Percentiles rank a stretch among this genome's conserved stretches.
phyloP scores from a whole-genome alignment of 1,140 invertebrate species.

The Littorina saxatilis region DNA sequence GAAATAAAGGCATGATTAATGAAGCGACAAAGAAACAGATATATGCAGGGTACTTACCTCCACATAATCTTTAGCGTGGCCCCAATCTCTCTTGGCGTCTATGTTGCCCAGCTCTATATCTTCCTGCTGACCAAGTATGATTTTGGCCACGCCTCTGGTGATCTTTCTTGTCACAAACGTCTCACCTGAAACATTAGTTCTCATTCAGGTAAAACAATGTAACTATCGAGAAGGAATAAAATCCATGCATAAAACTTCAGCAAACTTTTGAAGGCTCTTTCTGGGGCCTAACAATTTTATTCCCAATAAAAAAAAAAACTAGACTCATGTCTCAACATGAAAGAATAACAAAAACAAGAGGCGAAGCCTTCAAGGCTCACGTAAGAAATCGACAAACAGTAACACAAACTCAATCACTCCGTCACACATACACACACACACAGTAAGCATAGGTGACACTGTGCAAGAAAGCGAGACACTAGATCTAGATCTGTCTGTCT shows the following conservation, averaged over 20 bases:
- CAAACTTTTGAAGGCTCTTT: too few relatives aligned
- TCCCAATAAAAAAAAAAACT: conserved; percentile 22
- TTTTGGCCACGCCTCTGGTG: conserved; percentile 97
- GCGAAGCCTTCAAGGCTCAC: too few relatives aligned
- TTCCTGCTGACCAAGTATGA: conserved; percentile 90
- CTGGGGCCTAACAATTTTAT: not conserved
- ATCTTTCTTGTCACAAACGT: conserved; percentile 99
- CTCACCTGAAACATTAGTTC: conserved; percentile 81
- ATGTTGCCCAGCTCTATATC: conserved; percentile 95
- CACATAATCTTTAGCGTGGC: conserved; percentile 99
- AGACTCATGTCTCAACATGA: too few relatives aligned
- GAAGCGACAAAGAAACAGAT: too few relatives aligned
- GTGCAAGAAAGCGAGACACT: too few relatives aligned
- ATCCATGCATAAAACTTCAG: not conserved
- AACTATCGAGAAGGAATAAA: not conserved
- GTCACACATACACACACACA: too few relatives aligned
- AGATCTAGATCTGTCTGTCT: too few relatives aligned
- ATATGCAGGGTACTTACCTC: conserved; percentile 84
- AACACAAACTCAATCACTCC: too few relatives aligned
- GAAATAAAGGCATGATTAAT: too few relatives aligned
- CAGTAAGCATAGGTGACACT: too few relatives aligned
- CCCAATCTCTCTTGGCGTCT: conserved; percentile 98
- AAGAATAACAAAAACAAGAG: too few relatives aligned
- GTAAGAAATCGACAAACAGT: too few relatives aligned
- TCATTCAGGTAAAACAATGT: not conserved